A percentile compares a stretch with the other conserved stretches of the same genome.
Evolutionary conservation across 2,888 invertebrate genomes (phyloP).

Genomic region (Limnephilus marmoratus): DNA sequence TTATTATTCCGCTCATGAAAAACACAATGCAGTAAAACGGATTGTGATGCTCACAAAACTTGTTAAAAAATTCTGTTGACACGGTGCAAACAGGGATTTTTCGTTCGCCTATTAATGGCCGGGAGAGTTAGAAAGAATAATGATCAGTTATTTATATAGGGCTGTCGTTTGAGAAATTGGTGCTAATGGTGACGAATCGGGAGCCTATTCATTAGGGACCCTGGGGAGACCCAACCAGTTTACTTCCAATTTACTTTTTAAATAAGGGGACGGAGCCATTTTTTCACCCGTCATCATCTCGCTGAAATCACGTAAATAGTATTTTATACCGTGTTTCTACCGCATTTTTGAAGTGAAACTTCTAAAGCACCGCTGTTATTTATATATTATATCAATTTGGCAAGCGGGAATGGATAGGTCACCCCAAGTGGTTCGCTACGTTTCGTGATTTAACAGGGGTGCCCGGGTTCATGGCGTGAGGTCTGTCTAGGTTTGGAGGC

Average conservation of each 20-base stretch:
- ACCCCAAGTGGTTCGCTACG: too few species aligned
- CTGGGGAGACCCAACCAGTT: conserved; percentile 42
- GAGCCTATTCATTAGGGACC: conserved; percentile 58
- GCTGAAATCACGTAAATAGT: background rate
- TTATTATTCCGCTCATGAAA: background rate
- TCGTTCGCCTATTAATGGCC: background rate
- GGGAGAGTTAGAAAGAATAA: conserved; percentile 51
- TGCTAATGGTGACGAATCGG: conserved; percentile 64
- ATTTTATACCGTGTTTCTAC: background rate
- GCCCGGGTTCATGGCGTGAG: too few species aligned
- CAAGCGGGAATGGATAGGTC: too few species aligned
- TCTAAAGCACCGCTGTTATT: too few species aligned
- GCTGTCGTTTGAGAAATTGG: conserved; percentile 58
- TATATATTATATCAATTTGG: too few species aligned
- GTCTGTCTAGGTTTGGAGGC: too few species aligned
- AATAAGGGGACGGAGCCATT: conserved; percentile 41
- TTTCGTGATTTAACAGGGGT: too few species aligned
- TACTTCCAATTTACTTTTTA: conserved; percentile 59
- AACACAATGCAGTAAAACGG: background rate
- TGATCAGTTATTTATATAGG: conserved; percentile 57
- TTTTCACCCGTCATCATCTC: conserved; percentile 52
- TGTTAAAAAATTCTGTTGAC: background rate
- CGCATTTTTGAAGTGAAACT: background rate
- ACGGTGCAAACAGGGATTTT: conserved; percentile 4
- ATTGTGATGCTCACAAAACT: background rate